Conservation (phyloP, 2,797 vertebrate species). For the Steatocranus sp. region DNA sequence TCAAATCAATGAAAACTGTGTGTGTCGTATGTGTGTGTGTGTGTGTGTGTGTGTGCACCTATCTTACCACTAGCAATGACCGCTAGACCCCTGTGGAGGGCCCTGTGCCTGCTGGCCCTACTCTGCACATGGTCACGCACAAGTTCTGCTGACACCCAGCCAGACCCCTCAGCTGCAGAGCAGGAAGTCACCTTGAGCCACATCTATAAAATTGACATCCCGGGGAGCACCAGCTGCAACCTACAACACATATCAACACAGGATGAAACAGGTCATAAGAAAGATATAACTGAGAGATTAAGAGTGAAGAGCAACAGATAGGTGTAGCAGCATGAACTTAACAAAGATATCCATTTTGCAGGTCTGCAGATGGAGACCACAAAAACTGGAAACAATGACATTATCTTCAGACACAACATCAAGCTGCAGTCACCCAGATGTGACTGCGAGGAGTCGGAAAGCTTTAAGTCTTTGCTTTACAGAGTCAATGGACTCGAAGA, state of each 20-base stretch:
- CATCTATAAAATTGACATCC: slow-evolving; percentile 82
- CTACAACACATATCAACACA: slow-evolving; percentile 57
- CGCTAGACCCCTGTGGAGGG: slow-evolving; percentile 54
- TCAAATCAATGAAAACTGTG: neutral
- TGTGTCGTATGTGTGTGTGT: neutral
- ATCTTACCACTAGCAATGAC: slow-evolving; percentile 57
- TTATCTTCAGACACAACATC: slow-evolving; percentile 88
- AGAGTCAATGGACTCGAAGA: slow-evolving; percentile 85
- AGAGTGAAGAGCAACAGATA: neutral
- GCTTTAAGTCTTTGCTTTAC: slow-evolving; percentile 78
- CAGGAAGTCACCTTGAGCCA: slow-evolving; percentile 85
- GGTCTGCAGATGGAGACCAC: slow-evolving; percentile 49
- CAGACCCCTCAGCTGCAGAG: slow-evolving; percentile 50
- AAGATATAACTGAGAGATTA: neutral
- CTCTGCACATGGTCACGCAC: slow-evolving; percentile 57
- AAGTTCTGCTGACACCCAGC: slow-evolving; percentile 18
- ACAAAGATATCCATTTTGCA: neutral
- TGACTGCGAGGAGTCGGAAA: slow-evolving; percentile 76
- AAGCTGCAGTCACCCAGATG: slow-evolving; percentile 74
- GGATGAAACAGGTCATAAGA: slow-evolving; percentile 51
- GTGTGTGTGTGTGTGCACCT: neutral
- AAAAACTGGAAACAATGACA: slow-evolving; percentile 76
- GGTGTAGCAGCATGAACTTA: neutral
- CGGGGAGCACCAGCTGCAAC: slow-evolving; percentile 73
- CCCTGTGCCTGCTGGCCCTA: slow-evolving; percentile 56